Evolutionary conservation across 2,113 vertebrate species (phyloP).

Genomic region (Carassius auratus): DNA sequence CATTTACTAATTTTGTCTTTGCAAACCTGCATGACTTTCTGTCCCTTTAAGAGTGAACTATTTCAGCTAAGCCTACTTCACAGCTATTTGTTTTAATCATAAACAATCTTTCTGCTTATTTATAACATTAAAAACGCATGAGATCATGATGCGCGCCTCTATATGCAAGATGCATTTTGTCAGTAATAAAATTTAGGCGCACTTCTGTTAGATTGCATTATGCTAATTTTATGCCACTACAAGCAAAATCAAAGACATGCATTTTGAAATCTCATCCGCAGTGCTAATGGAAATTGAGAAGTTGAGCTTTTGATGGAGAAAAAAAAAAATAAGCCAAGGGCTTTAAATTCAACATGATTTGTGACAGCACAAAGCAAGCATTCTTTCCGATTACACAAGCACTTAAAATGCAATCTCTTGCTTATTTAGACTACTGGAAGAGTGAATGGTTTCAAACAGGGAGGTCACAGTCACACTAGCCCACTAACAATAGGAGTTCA

Average conservation of each 20-base stretch:
- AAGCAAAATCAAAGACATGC: constrained; percentile 28
- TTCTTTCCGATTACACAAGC: constrained; percentile 12
- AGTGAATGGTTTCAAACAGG: constrained; percentile 5
- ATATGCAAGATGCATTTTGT: constrained; percentile 26
- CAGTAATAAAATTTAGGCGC: constrained; percentile 38
- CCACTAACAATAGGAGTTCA: neutral
- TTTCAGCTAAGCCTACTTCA: neutral
- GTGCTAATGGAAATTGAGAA: constrained; percentile 33
- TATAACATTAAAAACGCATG: neutral
- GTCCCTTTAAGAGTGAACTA: neutral
- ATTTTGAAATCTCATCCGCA: constrained; percentile 40
- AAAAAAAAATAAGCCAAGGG: neutral
- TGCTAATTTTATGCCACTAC: constrained; percentile 50
- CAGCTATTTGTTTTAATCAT: neutral
- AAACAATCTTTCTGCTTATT: constrained; percentile 11
- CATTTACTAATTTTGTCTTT: neutral
- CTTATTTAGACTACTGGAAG: neutral
- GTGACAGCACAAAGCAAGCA: neutral
- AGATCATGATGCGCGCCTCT: constrained; percentile 39
- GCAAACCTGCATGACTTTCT: neutral
- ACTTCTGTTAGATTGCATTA: constrained; percentile 47
- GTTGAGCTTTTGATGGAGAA: neutral
- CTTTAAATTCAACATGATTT: neutral
- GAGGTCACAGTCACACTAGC: neutral
- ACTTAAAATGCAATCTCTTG: neutral